Conservation (phyloP, 2,113 vertebrate species). For the Hyperoodon ampullatus region DNA sequence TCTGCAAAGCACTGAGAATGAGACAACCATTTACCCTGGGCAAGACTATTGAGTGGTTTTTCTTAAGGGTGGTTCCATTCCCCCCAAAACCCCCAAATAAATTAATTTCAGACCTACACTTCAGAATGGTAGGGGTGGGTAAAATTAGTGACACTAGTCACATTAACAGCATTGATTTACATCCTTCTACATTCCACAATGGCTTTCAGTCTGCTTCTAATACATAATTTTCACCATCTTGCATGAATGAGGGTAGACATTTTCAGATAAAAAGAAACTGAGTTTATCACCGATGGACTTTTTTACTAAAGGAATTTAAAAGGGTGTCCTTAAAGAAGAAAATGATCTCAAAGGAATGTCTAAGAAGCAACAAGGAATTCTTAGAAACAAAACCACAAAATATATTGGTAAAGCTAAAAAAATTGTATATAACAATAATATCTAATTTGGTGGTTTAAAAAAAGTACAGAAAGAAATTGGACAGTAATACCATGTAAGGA, state of each 20-base stretch:
- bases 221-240: not conserved
- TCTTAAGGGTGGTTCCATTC: not conserved
- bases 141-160: not conserved
- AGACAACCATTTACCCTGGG: not conserved
- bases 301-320: slow-evolving; percentile 20
- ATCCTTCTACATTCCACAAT: not conserved
- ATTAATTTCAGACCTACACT: not conserved
- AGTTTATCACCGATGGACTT: not conserved
- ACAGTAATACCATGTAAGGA: not conserved
- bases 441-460: not conserved
- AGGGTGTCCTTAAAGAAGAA: not conserved
- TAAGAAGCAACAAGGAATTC: not conserved
- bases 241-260: not conserved
- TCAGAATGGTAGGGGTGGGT: not conserved
- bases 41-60: not conserved
- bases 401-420: not conserved
- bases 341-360: not conserved
- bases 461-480: not conserved
- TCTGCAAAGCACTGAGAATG: not conserved
- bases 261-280: slow-evolving; percentile 31
- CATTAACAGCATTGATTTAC: not conserved
- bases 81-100: not conserved
- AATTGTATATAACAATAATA: not conserved
- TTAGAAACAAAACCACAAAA: not conserved
- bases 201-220: not conserved